Evolutionary conservation across 64 coral and sea anemone species (phyloP).

Genomic region (Stichodactyla helianthus): DNA sequence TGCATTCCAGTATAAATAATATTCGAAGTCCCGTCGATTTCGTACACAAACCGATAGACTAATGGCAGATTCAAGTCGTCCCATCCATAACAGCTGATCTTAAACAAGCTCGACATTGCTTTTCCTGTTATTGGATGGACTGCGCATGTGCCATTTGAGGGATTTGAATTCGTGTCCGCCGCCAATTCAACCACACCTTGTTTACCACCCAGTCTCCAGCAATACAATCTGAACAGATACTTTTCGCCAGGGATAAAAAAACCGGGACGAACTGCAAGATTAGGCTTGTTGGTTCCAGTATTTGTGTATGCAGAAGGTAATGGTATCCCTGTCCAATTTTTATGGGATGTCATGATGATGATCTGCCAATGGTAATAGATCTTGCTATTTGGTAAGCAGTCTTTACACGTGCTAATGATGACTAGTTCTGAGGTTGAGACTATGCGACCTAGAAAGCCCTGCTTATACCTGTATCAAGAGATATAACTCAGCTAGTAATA

Average conservation of each 20-base stretch:
- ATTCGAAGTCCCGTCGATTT: background rate
- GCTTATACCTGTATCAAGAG: constrained; percentile 11
- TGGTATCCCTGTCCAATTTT: background rate
- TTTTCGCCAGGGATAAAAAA: background rate
- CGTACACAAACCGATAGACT: background rate
- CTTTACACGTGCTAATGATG: background rate
- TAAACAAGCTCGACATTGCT: constrained; percentile 18
- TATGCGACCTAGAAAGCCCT: background rate
- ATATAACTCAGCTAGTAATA: background rate
- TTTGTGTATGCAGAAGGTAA: background rate
- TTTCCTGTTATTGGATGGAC: background rate
- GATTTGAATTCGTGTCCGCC: background rate
- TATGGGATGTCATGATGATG: background rate
- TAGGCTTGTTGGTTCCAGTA: background rate
- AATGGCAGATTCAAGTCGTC: constrained; percentile 18
- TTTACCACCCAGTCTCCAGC: constrained; percentile 9
- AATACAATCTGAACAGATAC: background rate
- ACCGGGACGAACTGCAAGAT: background rate
- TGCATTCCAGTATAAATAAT: constrained; percentile 1
- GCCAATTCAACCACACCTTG: background rate
- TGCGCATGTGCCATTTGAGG: constrained; percentile 25
- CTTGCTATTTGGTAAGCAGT: constrained; percentile 7
- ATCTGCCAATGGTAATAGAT: constrained; percentile 17
- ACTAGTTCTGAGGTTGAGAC: constrained; percentile 13
- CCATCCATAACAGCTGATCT: constrained; percentile 13